Evolutionary conservation across 1,140 invertebrate genomes (phyloP).

Genomic region (Drosophila ercepeae): DNA sequence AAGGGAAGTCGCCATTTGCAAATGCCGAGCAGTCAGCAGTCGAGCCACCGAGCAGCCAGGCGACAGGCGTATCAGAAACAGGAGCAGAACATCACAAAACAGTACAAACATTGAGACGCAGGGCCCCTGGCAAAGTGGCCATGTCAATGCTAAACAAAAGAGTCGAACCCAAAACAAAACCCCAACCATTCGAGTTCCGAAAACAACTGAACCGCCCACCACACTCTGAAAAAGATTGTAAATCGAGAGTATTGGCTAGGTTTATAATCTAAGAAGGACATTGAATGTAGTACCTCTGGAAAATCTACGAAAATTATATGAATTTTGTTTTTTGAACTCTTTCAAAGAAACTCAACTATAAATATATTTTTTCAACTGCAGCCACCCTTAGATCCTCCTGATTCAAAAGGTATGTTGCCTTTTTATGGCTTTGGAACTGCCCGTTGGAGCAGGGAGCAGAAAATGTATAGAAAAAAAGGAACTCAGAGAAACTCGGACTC

Average conservation of each 20-base stretch:
- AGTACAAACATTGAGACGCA: constrained; percentile 72
- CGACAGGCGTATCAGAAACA: constrained; percentile 46
- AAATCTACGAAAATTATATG: too few relatives aligned
- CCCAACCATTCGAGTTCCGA: neutral
- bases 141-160: constrained; percentile 83
- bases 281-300: too few relatives aligned
- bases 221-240: constrained; percentile 18
- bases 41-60: constrained; percentile 24
- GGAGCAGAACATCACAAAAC: constrained; percentile 63
- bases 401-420: constrained; percentile 53
- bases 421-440: constrained; percentile 56
- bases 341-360: neutral
- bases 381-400: constrained; percentile 14
- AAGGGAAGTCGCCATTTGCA: constrained; percentile 61
- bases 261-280: too few relatives aligned
- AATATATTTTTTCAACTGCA: constrained; percentile 25
- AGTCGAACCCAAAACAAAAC: constrained; percentile 34
- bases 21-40: constrained; percentile 32
- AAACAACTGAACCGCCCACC: constrained; percentile 18
- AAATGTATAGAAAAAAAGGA: constrained; percentile 5
- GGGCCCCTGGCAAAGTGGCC: constrained; percentile 77
- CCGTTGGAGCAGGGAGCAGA: neutral
- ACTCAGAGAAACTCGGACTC: constrained; percentile 23
- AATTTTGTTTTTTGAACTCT: too few relatives aligned
- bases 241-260: too few relatives aligned